Conservation (phyloP, 2,888 invertebrate genomes). For the Eledone cirrhosa region DNA sequence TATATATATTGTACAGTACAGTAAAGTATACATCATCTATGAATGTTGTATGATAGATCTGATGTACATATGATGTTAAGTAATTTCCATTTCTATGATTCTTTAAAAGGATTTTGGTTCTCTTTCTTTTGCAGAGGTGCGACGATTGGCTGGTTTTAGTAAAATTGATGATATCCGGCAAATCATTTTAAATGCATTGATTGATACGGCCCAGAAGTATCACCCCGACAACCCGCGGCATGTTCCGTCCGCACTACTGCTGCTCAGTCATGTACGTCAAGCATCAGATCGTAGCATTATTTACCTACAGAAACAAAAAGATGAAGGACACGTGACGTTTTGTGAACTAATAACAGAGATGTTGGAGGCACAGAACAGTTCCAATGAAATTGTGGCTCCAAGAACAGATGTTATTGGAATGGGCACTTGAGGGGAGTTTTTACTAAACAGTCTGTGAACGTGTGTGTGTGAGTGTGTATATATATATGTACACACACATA, state of each 20-base stretch:
- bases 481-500: no score
- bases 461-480: no score
- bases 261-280: conserved; percentile 59
- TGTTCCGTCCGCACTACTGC: conserved; percentile 53
- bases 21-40: no score
- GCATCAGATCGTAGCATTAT: conserved; percentile 56
- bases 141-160: conserved; percentile 51
- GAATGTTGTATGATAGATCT: no score
- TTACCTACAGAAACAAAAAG: conserved; percentile 56
- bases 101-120: neutral
- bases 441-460: neutral
- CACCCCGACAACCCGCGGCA: conserved; percentile 54
- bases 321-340: conserved; percentile 54
- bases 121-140: conserved; percentile 48
- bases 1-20: no score
- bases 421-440: conserved; percentile 16
- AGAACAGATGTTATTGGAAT: conserved; percentile 23
- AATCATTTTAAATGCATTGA: conserved; percentile 52
- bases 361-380: conserved; percentile 52
- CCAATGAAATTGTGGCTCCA: conserved; percentile 32
- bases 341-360: conserved; percentile 59
- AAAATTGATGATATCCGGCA: conserved; percentile 56
- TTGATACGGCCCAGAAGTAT: conserved; percentile 55
- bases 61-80: no score
- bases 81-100: neutral